Evolutionary conservation across 2,113 vertebrate genomes (phyloP).

Genomic region (Lamprotornis superbus): DNA sequence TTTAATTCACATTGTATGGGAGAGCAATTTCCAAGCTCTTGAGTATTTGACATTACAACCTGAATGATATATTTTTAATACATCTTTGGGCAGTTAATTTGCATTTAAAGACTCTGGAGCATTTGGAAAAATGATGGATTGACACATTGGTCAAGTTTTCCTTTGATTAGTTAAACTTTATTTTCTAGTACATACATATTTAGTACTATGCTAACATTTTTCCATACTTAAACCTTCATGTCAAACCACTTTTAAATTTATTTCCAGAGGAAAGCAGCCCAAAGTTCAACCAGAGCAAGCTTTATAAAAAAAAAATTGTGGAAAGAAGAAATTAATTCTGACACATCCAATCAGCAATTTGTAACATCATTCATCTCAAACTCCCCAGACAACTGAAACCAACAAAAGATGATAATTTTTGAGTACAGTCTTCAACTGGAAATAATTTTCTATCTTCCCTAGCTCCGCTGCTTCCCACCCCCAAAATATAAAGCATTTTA

Average conservation of each 20-base stretch:
- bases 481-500: constrained; percentile 50
- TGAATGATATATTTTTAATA: constrained; percentile 4
- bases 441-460: constrained; percentile 62
- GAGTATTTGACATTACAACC: constrained; percentile 35
- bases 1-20: neutral
- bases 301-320: constrained; percentile 34
- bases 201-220: constrained; percentile 20
- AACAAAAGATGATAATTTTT: constrained; percentile 57
- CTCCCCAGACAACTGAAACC: constrained; percentile 59
- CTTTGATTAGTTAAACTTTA: constrained; percentile 17
- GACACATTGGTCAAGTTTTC: neutral
- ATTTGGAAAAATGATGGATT: neutral
- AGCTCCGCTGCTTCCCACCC: neutral
- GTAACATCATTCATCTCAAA: constrained; percentile 63
- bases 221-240: constrained; percentile 28
- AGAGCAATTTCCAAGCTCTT: neutral
- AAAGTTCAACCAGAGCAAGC: constrained; percentile 52
- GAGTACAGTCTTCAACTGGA: constrained; percentile 60
- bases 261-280: constrained; percentile 50
- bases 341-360: constrained; percentile 71
- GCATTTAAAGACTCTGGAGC: constrained; percentile 22
- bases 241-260: constrained; percentile 53
- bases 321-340: constrained; percentile 70
- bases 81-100: constrained; percentile 15
- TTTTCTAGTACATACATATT: constrained; percentile 36